phyloP scores from a whole-genome alignment of 2,797 vertebrate genomes.

The Phalloptychus januarius region DNA sequence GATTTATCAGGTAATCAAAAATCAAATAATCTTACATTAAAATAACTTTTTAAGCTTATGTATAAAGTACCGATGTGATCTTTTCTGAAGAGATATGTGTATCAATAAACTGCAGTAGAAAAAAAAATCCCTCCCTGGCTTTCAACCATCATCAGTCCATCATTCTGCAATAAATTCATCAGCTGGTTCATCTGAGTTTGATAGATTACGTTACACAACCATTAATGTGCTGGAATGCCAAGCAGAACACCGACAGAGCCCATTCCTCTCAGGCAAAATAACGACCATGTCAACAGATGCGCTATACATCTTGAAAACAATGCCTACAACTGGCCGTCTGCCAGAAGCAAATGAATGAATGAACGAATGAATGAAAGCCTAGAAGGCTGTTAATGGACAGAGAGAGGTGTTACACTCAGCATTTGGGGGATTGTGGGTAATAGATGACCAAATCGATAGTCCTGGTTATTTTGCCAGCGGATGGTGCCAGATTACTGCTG shows the following conservation, averaged over 20 bases:
- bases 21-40: neutral
- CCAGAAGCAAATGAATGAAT: slow-evolving; percentile 68
- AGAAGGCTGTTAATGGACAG: slow-evolving; percentile 74
- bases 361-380: slow-evolving; percentile 62
- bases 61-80: neutral
- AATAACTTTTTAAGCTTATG: neutral
- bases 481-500: slow-evolving; percentile 68
- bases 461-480: slow-evolving; percentile 62
- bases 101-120: slow-evolving; percentile 13
- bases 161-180: slow-evolving; percentile 61
- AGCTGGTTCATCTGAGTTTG: slow-evolving; percentile 62
- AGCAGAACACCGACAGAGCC: slow-evolving; percentile 69
- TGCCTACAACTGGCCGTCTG: slow-evolving; percentile 67
- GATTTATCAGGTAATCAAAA: neutral
- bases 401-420: slow-evolving; percentile 76
- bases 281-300: slow-evolving; percentile 74
- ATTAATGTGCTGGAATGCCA: slow-evolving; percentile 72
- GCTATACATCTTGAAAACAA: slow-evolving; percentile 76
- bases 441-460: slow-evolving; percentile 75
- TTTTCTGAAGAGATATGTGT: neutral
- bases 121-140: slow-evolving; percentile 30
- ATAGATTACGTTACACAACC: slow-evolving; percentile 68
- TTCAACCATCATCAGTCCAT: slow-evolving; percentile 51
- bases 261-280: slow-evolving; percentile 75
- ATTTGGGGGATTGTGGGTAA: slow-evolving; percentile 73